Conservation (phyloP, 2,888 invertebrate genomes). For the Adela reaumurella region DNA sequence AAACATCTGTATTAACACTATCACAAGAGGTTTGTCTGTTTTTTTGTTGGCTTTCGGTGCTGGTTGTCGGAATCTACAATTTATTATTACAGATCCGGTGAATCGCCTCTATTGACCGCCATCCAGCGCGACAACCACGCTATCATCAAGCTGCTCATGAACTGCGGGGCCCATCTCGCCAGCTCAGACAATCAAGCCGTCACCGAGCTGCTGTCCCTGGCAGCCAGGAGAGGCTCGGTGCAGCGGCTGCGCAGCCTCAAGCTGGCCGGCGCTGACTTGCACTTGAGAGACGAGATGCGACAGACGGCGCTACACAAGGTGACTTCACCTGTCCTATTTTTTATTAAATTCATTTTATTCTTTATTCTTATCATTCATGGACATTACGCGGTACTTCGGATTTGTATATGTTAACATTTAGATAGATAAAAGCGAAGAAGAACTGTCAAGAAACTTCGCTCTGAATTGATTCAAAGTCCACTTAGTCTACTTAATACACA, state of each 20-base stretch:
- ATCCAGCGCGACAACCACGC: slow-evolving; percentile 60
- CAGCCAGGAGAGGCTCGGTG: slow-evolving; percentile 59
- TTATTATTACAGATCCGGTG: slow-evolving; percentile 59
- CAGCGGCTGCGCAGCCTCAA: slow-evolving; percentile 57
- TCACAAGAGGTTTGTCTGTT: no score
- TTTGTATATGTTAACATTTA: slow-evolving; percentile 1
- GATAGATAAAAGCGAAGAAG: background rate
- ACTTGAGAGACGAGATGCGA: slow-evolving; percentile 57
- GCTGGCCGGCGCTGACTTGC: slow-evolving; percentile 66
- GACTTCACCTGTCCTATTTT: slow-evolving; percentile 11
- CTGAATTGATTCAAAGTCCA: no score
- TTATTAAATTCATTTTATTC: no score
- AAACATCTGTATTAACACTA: no score
- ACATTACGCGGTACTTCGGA: no score
- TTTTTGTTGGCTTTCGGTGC: no score
- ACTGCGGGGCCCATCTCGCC: slow-evolving; percentile 74
- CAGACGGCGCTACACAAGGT: slow-evolving; percentile 68
- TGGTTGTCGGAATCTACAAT: no score
- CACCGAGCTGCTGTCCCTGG: slow-evolving; percentile 65
- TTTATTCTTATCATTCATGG: no score
- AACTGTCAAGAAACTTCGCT: no score
- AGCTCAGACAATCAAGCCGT: slow-evolving; percentile 52
- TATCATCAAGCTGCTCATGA: slow-evolving; percentile 63
- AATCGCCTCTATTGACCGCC: slow-evolving; percentile 69
- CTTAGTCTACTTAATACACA: no score